Conservation (phyloP, 2,888 invertebrate species). For the Trissonchulus latispiculum region DNA sequence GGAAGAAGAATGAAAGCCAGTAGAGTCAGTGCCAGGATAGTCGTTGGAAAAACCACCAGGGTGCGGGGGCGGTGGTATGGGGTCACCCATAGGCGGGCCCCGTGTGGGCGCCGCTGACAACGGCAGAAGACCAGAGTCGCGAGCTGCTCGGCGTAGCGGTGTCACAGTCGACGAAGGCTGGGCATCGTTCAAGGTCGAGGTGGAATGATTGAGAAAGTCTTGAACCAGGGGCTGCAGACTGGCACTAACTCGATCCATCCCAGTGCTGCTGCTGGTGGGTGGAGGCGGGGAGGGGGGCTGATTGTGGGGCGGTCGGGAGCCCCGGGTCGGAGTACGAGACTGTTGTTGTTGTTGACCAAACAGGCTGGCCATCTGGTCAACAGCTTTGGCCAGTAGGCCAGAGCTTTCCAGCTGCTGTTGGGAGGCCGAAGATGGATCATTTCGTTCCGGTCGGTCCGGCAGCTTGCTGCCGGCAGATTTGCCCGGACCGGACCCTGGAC, state of each 20-base stretch:
- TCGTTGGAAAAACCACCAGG: background rate
- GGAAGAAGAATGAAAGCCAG: too few species aligned
- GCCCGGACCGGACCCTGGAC: background rate
- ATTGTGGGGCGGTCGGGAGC: background rate
- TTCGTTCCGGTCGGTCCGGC: too few species aligned
- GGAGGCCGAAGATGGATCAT: too few species aligned
- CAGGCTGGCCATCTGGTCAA: background rate
- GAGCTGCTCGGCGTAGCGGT: background rate
- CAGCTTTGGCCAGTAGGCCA: background rate
- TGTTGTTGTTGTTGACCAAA: background rate
- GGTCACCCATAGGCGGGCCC: background rate
- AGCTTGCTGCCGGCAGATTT: background rate
- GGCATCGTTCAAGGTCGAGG: background rate
- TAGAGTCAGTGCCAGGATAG: background rate
- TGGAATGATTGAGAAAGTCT: too few species aligned
- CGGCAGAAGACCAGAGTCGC: background rate
- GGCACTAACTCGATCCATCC: background rate
- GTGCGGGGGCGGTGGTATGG: background rate
- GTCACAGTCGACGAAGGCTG: background rate
- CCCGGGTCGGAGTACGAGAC: background rate
- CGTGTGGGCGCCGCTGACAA: background rate
- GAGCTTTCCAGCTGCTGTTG: background rate
- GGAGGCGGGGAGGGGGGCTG: background rate
- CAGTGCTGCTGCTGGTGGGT: background rate
- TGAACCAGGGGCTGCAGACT: background rate